phyloP scores from a whole-genome alignment of 1,140 invertebrate species.

The Proctacanthus coquilletti region DNA sequence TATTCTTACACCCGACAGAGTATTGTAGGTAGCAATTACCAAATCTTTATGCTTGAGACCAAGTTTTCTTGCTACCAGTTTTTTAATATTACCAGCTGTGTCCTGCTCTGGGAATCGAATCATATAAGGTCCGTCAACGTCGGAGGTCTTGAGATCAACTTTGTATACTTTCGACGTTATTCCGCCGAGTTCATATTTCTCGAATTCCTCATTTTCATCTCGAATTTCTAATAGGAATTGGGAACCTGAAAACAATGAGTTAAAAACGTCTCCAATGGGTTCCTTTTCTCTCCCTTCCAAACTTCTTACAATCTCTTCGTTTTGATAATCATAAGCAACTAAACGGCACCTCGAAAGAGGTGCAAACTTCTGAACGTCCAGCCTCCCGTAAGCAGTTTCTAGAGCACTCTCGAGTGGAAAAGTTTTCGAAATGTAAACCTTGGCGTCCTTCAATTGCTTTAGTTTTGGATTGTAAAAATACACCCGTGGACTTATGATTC shows the following conservation, averaged over 20 bases:
- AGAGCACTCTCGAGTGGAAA: slow-evolving; percentile 40
- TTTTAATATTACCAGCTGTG: slow-evolving; percentile 44
- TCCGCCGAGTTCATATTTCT: slow-evolving; percentile 47
- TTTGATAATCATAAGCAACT: slow-evolving; percentile 51
- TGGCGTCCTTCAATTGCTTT: slow-evolving; percentile 35
- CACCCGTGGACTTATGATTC: slow-evolving; percentile 46
- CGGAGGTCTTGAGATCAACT: slow-evolving; percentile 42
- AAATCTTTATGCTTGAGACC: slow-evolving; percentile 32
- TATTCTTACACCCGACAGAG: not conserved
- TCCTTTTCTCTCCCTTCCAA: slow-evolving; percentile 42
- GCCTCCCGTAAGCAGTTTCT: slow-evolving; percentile 39
- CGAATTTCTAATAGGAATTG: slow-evolving; percentile 56
- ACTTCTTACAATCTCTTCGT: slow-evolving; percentile 53
- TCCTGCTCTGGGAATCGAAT: slow-evolving; percentile 41
- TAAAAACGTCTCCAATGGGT: slow-evolving; percentile 13
- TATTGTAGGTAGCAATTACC: slow-evolving; percentile 33
- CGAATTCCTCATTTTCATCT: slow-evolving; percentile 44
- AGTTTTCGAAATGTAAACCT: slow-evolving; percentile 39
- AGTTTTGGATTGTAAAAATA: slow-evolving; percentile 45
- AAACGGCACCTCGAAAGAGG: slow-evolving; percentile 51
- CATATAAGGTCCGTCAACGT: slow-evolving; percentile 43
- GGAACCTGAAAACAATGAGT: slow-evolving; percentile 27
- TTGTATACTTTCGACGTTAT: slow-evolving; percentile 46
- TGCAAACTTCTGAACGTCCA: slow-evolving; percentile 41
- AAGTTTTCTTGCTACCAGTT: slow-evolving; percentile 35